Base-by-base conservation (phyloP, 1,140 invertebrate species). In the Epicauta chinensis region DNA sequence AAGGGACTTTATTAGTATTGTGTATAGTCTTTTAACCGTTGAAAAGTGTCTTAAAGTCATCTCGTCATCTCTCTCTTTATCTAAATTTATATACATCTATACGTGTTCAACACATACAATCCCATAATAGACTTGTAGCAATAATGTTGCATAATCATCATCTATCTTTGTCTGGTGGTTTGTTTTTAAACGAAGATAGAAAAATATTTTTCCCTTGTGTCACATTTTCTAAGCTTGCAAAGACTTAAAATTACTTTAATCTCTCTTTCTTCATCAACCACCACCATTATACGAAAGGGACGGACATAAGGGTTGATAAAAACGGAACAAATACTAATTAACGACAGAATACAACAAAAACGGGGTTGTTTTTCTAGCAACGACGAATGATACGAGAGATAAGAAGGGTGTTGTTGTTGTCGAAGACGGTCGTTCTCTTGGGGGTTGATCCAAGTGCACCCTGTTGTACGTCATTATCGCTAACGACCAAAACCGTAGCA, bases 401-500 rank as follows among this genome's bases (percentile, higher is more conserved):
- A n/a, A n/a, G n/a, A n/a, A n/a, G n/a, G n/a, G n/a, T n/a, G n/a
- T n/a, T n/a, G n/a, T n/a, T n/a, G n/a, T n/a, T n/a, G 29, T 16
- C 16, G 31, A 13, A 23, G 7, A 23, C 23, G 23, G 23, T 23
- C 23, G 7, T 23, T 23, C 23, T 23, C 23, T 38, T 23, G 45
- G 38, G 36, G 48, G 39, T 51, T 42, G 30, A 51, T 51, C 49
- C 36, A 51, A 43, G 39, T 42, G 39, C 32, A 17, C 37, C 41
- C 54, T 46, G 23, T 23, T n/a, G 54, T 58, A 54, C 52, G 52
- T 58, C 51, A 58, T 58, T 58, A 58, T 58, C 56, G 56, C 55
- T 62, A 59, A 60, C 61, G 57, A 62, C 60, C 59, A 64, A 60
- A 62, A 64, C 62, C n/a, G n/a, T n/a, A 64, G 62, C 62, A 60